Evolutionary conservation across 1,140 invertebrate genomes (phyloP), one percentile per base, ranked within the genome.

Genomic region (Heterodera carotae): DNA sequence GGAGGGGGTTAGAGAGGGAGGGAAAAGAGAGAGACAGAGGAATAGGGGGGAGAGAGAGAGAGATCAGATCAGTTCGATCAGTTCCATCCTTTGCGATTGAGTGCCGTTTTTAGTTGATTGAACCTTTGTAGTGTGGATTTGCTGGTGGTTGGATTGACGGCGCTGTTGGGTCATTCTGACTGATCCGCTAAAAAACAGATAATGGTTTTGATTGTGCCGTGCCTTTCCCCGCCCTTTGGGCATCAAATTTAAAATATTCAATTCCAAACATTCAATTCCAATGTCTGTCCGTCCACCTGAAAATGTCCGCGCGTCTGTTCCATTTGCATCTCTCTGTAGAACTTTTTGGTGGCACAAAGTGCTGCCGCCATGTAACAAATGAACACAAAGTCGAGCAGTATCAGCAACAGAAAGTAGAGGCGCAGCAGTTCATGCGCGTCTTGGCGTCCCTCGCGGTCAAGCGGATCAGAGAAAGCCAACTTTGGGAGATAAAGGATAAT

Each of bases 331-430:
- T 78, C 82, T n/a, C 71, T 81, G 48, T 83, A 75, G 39, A 75
- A 84, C 36, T 79, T 77, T 36, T 72, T 69, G 31, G 82, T 84
- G 48, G 81, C 68, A 53, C 69, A 76, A 29, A 84, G 68, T n/a
- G 73, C 83, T 27, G 53, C 75, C 15, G 73, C 39, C 29, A 75
- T 71, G 66, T 83, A 83, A 56, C 77, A 75, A 62, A 84, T 78
- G 72, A 84, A 77, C 34, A 80, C 64, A 68, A 83, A 75, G 71
- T 79, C 67, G 36, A 83, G 59, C 56, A 53, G 64, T 39, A 84
- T 68, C 43, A 78, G 69, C 31, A 82, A 29, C 48, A 84, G 29
- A 31, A 79, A 78, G 48, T 39, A 29, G 36, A 76, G 69, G 27
- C 64, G 69, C 1, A 80, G 53, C 56, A 27, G 22, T 22, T 79